These are phyloP conservation scores for Saccopteryx bilineata DNA, from an alignment of 2,113 vertebrate genomes.

Conservation along the genomic window DNA sequence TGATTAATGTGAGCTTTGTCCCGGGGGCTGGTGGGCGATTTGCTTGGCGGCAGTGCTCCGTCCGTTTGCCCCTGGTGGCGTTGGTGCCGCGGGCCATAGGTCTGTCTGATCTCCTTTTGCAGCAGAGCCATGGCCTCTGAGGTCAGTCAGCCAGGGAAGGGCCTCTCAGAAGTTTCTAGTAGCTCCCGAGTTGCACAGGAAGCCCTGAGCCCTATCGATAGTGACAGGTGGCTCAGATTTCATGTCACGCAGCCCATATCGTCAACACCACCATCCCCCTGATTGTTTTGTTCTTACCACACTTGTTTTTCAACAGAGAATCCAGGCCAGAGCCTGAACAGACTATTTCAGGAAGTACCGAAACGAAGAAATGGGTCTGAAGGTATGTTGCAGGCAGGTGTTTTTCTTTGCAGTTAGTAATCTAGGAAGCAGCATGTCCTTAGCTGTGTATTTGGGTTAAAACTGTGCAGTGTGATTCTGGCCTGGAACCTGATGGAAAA, in stretches of 20 bases:
- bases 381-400: constrained; percentile 97
- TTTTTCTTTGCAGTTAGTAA: constrained; percentile 93
- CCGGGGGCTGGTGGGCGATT: constrained; percentile 56
- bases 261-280: constrained; percentile 88
- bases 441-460: constrained; percentile 89
- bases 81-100: constrained; percentile 78
- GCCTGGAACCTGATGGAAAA: constrained; percentile 95
- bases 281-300: constrained; percentile 96
- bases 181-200: constrained; percentile 72
- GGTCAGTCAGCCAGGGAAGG: constrained; percentile 73
- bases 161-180: constrained; percentile 83
- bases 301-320: constrained; percentile 99
- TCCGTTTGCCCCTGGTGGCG: constrained; percentile 79
- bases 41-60: constrained; percentile 82
- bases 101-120: constrained; percentile 80
- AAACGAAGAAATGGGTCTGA: constrained; percentile 98
- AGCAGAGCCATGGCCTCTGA: constrained; percentile 84
- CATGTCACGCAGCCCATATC: constrained; percentile 87
- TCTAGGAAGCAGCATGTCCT: constrained; percentile 90
- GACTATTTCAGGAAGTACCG: constrained; percentile 99
- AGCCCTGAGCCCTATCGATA: constrained; percentile 70
- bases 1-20: constrained; percentile 47
- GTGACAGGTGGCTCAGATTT: constrained; percentile 82
- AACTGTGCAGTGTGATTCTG: constrained; percentile 91
- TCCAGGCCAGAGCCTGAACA: constrained; percentile 99